A percentile compares a stretch with the other conserved stretches of the same genome.
Conservation (phyloP, 2,797 vertebrate genomes). For the Bradypodion pumilum region DNA sequence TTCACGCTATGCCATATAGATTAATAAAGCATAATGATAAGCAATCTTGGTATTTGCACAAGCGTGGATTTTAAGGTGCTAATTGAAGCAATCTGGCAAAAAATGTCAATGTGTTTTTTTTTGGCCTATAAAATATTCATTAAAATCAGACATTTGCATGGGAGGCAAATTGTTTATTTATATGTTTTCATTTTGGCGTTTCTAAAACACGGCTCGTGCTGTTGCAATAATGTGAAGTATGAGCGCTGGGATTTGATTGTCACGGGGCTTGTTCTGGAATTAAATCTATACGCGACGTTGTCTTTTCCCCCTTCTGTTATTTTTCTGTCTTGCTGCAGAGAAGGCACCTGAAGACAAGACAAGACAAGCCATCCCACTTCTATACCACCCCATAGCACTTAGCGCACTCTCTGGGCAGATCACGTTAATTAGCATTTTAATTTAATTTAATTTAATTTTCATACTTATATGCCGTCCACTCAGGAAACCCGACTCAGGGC, state of each 20-base stretch:
- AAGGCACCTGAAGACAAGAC: too few species aligned
- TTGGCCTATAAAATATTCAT: constrained; percentile 73
- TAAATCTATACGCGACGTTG: not conserved
- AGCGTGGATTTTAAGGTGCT: constrained; percentile 66
- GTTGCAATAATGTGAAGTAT: fast-evolving
- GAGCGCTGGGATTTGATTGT: not conserved
- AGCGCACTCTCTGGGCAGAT: too few species aligned
- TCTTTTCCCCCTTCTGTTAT: not conserved
- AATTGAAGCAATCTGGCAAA: constrained; percentile 81
- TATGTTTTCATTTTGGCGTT: constrained; percentile 57
- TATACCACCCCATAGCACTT: too few species aligned
- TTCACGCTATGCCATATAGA: constrained; percentile 70
- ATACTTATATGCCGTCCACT: too few species aligned
- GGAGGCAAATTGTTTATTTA: constrained; percentile 46
- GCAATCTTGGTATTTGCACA: constrained; percentile 74
- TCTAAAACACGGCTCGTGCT: constrained; percentile 18
- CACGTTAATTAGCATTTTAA: too few species aligned
- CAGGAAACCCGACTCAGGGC: too few species aligned
- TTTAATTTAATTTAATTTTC: too few species aligned
- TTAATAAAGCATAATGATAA: constrained; percentile 78
- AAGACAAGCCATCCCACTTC: too few species aligned
- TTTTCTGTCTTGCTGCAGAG: not conserved
- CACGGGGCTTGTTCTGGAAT: not conserved
- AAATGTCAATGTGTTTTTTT: constrained; percentile 68
- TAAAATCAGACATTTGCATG: constrained; percentile 40